These are phyloP conservation scores for Zygothrica quintamaculata DNA, from an alignment of 2,888 invertebrate species.

Conservation along the genomic window DNA sequence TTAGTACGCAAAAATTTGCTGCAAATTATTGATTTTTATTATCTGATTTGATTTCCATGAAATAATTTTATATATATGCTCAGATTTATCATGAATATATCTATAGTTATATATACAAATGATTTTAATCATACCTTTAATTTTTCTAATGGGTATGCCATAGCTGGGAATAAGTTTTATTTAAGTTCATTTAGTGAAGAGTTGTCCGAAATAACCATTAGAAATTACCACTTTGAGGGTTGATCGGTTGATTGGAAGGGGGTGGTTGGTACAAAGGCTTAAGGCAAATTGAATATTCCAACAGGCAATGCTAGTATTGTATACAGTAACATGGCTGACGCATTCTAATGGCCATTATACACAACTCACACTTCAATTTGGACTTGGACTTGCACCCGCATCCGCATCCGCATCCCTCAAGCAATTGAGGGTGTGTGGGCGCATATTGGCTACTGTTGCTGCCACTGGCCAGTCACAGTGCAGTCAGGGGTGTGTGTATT, in stretches of 20 bases:
- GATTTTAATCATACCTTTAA: no score
- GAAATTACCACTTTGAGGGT: not conserved
- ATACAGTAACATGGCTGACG: constrained; percentile 63
- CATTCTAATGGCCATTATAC: constrained; percentile 68
- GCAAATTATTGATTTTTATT: no score
- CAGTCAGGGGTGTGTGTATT: constrained; percentile 37
- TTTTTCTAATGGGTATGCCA: no score
- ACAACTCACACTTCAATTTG: constrained; percentile 1
- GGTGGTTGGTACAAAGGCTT: constrained; percentile 20
- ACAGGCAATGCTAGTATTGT: constrained; percentile 26
- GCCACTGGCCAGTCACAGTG: constrained; percentile 37
- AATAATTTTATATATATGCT: no score
- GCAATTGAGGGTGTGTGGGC: constrained; percentile 56
- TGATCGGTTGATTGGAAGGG: no score
- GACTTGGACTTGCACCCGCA: constrained; percentile 14
- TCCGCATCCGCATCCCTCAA: constrained; percentile 21
- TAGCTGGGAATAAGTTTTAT: no score
- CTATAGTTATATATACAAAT: no score
- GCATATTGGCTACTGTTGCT: constrained; percentile 27
- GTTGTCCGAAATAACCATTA: not conserved
- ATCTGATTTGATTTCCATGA: no score
- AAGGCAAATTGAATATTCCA: constrained; percentile 51
- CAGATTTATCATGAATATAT: no score
- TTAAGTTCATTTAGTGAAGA: not conserved
- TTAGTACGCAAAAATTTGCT: no score